A percentile compares a stretch with the other conserved stretches of the same genome.
phyloP scores from a whole-genome alignment of 2,797 vertebrate species.

The Gambusia yucatana region DNA sequence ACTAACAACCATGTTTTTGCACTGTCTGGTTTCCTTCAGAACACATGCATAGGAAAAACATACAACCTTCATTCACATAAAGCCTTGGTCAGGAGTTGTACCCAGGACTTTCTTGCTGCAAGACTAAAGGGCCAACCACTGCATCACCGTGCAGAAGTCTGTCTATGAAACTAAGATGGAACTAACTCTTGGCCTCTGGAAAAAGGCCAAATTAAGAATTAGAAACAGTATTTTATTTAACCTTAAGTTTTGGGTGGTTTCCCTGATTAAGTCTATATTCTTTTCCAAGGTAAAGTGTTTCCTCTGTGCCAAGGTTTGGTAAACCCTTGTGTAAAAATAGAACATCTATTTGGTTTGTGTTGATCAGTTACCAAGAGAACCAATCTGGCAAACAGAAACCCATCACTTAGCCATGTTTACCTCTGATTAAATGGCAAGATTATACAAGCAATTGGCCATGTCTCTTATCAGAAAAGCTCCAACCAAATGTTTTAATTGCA shows the following conservation, averaged over 20 bases:
- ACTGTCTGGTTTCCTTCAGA: not conserved
- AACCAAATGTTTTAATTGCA: conserved; percentile 43
- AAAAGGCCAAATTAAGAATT: not conserved
- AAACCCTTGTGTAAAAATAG: conserved; percentile 32
- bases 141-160: not conserved
- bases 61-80: not conserved
- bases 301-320: not conserved
- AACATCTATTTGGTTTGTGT: conserved; percentile 30
- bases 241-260: conserved; percentile 24
- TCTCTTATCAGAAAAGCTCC: conserved; percentile 37
- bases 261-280: not conserved
- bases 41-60: not conserved
- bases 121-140: not conserved
- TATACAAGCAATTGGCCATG: conserved; percentile 23
- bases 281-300: conserved; percentile 15
- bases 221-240: not conserved
- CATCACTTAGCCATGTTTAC: conserved; percentile 60
- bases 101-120: not conserved
- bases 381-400: conserved; percentile 56
- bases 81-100: not conserved
- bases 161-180: not conserved
- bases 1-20: not conserved
- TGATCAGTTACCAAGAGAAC: conserved; percentile 49
- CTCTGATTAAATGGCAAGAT: conserved; percentile 40
- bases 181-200: not conserved